Conservation (phyloP, 2,113 vertebrate species). For the Pica pica region DNA sequence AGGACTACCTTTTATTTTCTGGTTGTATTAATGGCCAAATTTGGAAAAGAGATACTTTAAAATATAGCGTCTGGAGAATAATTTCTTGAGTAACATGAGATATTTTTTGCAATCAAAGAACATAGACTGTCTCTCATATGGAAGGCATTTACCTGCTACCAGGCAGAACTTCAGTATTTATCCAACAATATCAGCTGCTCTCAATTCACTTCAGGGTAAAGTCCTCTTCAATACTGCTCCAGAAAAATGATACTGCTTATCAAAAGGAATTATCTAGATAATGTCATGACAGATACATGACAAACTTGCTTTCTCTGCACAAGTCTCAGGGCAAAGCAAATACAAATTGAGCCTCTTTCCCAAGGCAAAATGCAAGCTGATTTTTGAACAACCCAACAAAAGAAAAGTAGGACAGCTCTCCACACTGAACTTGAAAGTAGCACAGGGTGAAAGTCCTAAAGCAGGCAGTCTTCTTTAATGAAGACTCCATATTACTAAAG, state of each 20-base stretch:
- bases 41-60: not conserved
- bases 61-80: not conserved
- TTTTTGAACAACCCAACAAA: conserved; percentile 19
- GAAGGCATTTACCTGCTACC: not conserved
- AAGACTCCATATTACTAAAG: not conserved
- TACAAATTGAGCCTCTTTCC: conserved; percentile 33
- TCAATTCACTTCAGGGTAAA: conserved; percentile 26
- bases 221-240: conserved; percentile 11
- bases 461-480: not conserved
- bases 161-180: not conserved
- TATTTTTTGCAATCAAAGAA: not conserved
- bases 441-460: not conserved
- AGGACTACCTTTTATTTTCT: not conserved
- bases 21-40: not conserved
- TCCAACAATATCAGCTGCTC: conserved; percentile 1
- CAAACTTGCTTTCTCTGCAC: conserved; percentile 36
- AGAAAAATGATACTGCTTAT: conserved; percentile 40
- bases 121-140: not conserved
- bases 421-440: not conserved
- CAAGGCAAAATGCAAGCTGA: conserved; percentile 28
- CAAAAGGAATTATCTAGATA: conserved; percentile 61
- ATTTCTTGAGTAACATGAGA: not conserved
- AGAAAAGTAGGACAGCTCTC: conserved; percentile 29
- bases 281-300: conserved; percentile 37
- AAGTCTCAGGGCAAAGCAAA: conserved; percentile 40